Percentiles rank a stretch among this genome's conserved stretches.
These are phyloP conservation scores for Marasmarcha lunaedactyla DNA, from an alignment of 2,888 invertebrate species.

Conservation along the genomic window DNA sequence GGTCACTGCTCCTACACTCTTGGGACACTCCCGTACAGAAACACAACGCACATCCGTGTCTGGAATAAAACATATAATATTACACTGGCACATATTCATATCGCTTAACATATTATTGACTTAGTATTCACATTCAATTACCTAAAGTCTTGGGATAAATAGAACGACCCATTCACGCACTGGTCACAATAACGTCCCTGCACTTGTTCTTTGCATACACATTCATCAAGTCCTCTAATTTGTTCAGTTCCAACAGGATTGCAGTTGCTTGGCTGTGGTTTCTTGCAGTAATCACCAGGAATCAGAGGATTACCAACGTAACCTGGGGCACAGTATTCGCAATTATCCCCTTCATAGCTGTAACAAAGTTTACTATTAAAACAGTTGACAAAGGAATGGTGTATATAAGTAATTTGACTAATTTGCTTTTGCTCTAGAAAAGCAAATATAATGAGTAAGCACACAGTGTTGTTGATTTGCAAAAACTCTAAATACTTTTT, in stretches of 20 bases:
- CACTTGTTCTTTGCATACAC: constrained; percentile 69
- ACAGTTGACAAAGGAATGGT: not conserved
- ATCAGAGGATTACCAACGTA: constrained; percentile 85
- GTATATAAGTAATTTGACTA: too few relatives aligned
- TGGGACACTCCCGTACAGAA: constrained; percentile 94
- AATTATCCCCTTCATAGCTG: constrained; percentile 76
- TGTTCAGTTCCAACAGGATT: constrained; percentile 79
- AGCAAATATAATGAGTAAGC: too few relatives aligned
- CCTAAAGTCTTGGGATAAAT: constrained; percentile 75
- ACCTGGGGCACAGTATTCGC: constrained; percentile 82
- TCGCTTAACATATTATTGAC: too few relatives aligned
- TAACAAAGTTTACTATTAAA: constrained; percentile 7
- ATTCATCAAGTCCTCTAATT: constrained; percentile 40
- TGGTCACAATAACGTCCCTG: constrained; percentile 87
- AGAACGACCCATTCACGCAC: constrained; percentile 88
- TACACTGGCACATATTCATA: not conserved
- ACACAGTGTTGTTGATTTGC: too few relatives aligned
- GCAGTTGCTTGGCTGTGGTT: constrained; percentile 66
- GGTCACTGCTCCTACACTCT: constrained; percentile 84
- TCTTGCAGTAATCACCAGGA: constrained; percentile 80
- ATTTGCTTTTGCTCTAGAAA: too few relatives aligned
- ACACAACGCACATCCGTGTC: constrained; percentile 91
- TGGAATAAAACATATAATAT: constrained; percentile 17
- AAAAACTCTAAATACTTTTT: too few relatives aligned
- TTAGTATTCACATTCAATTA: constrained; percentile 20